Base-by-base conservation (phyloP, 2,113 vertebrate species). In the Puffinus mauretanicus region DNA sequence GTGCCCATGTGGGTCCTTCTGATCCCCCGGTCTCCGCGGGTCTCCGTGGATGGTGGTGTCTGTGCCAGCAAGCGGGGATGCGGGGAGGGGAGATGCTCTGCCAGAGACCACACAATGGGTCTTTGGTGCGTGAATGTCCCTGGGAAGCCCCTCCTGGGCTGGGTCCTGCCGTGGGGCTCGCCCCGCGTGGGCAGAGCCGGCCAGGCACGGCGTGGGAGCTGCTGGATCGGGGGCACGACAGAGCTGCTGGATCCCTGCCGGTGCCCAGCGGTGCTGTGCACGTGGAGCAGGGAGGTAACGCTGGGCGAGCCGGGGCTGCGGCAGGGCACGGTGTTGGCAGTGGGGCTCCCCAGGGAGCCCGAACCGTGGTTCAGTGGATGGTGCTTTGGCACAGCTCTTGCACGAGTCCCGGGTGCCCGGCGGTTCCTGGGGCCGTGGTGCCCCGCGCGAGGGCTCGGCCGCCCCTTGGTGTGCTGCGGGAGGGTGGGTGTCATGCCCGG, bases 391-490 rank as follows among this genome's bases (percentile, higher is more conserved):
- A 18, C 29, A 21, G 70, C 64, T 71, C 40, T 42, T 26, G 15
- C 47, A 29, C 7, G 1, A 26, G 36, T 19, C 42, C 3, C 0
- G 3, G 22, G 49, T 10, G 20, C 4, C 9, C 2, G 2, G 38
- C 3, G 6, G 25, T 18, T 57, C 36, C 60, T 0, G 1, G 58
- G 34, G 52, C 49, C 1, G 6, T 8, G 75, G 52, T 81, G 46
- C 60, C 44, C 10, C 1, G 1, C 34, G 38, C 13, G 1, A 60
- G 60, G 54, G 61, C 76, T 72, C 1, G 2, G 70, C 49, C 1
- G 4, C 34, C 36, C 49, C 6, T 0, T 19, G 0, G 13, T 2
- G 18, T 44, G 61, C 29, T 10, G 38, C 2, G 1, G n/a, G 61
- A 40, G 42, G 22, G 24, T 10, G 58, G 25, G 24, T 26, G 70